These are phyloP conservation scores for Gonioctena quinquepunctata DNA, from an alignment of 1,140 invertebrate genomes.

Conservation along the genomic window DNA sequence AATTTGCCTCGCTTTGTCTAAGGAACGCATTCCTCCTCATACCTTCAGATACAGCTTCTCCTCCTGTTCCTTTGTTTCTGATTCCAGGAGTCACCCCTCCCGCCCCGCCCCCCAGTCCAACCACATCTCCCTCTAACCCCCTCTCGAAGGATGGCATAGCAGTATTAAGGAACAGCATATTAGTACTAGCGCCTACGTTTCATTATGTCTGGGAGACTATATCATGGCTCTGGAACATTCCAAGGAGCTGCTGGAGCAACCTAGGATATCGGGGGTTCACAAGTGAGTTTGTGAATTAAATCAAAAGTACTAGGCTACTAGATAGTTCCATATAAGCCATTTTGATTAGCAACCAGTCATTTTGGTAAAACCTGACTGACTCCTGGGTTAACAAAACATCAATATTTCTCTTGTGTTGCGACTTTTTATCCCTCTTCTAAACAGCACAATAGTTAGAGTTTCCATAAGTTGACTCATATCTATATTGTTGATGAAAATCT, in stretches of 20 bases:
- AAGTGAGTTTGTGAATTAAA: constrained; percentile 57
- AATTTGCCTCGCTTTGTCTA: constrained; percentile 87
- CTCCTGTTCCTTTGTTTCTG: constrained; percentile 45
- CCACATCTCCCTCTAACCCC: constrained; percentile 54
- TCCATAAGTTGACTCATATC: too few species aligned
- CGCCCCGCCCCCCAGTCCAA: constrained; percentile 42
- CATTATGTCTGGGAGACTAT: constrained; percentile 83
- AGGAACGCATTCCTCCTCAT: constrained; percentile 79
- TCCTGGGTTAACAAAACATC: too few species aligned
- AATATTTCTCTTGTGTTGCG: too few species aligned
- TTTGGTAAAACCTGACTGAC: too few species aligned
- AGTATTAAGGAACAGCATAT: constrained; percentile 69
- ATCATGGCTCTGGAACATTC: constrained; percentile 79
- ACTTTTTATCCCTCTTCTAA: too few species aligned
- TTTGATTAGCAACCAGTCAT: too few species aligned
- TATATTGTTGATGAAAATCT: too few species aligned
- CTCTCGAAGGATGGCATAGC: constrained; percentile 51
- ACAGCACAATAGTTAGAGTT: too few species aligned
- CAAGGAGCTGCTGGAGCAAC: constrained; percentile 68
- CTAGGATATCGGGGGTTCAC: constrained; percentile 67
- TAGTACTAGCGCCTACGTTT: constrained; percentile 82
- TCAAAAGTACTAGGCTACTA: too few species aligned
- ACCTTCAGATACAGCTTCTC: constrained; percentile 48
- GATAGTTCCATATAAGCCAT: too few species aligned
- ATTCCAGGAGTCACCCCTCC: constrained; percentile 50